phyloP scores from a whole-genome alignment of 1,140 invertebrate genomes.

The Battus philenor region DNA sequence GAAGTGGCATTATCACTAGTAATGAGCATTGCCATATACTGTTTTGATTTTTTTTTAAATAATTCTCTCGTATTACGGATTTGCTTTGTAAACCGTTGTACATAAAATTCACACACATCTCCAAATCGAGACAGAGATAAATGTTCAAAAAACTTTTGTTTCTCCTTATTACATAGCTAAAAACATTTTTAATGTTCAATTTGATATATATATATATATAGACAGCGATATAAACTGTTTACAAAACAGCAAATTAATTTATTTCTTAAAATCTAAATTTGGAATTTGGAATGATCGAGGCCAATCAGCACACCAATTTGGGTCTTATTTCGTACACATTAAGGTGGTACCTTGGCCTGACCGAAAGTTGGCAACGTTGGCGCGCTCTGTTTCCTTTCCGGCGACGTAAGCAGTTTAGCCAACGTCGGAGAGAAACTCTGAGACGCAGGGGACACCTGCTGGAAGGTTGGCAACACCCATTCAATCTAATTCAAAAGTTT shows the following conservation, averaged over 20 bases:
- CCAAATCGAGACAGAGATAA: too few species aligned
- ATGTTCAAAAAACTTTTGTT: too few species aligned
- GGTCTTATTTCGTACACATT: constrained; percentile 48
- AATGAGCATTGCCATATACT: constrained; percentile 61
- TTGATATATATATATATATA: too few species aligned
- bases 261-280: constrained; percentile 58
- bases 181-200: too few species aligned
- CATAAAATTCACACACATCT: too few species aligned
- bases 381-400: constrained; percentile 66
- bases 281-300: constrained; percentile 66
- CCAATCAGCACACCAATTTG: constrained; percentile 65
- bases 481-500: constrained; percentile 50
- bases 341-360: constrained; percentile 77
- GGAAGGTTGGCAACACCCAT: constrained; percentile 71
- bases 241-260: constrained; percentile 17
- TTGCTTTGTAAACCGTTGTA: constrained; percentile 24
- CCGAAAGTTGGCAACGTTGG: constrained; percentile 60
- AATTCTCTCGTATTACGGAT: constrained; percentile 16
- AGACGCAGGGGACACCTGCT: constrained; percentile 63
- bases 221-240: constrained; percentile 24
- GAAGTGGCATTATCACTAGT: constrained; percentile 42
- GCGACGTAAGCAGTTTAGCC: constrained; percentile 84
- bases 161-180: too few species aligned
- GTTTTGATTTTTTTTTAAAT: constrained; percentile 9
- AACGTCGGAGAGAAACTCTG: constrained; percentile 85